A percentile compares a stretch with the other conserved stretches of the same genome.
Evolutionary conservation across 2,888 invertebrate genomes (phyloP).

Genomic region (Didymodactylos carnosus): DNA sequence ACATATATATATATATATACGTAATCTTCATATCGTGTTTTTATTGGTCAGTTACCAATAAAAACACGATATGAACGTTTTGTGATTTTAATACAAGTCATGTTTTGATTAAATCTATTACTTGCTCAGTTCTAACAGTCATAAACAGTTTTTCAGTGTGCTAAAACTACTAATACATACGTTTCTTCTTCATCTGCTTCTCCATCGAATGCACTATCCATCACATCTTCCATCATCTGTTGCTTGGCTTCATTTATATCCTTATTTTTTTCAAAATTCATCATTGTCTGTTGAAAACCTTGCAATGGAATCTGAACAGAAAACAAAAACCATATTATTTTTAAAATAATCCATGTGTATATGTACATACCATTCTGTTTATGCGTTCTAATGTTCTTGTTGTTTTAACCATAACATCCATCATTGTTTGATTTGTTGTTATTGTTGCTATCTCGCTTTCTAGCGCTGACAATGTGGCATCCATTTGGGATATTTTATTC

Average conservation of each 20-base stretch:
- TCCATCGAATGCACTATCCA: constrained; percentile 95
- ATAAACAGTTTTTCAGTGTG: neutral
- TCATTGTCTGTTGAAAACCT: constrained; percentile 83
- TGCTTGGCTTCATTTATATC: constrained; percentile 99
- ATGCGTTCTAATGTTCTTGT: constrained; percentile 93
- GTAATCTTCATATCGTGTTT: too few relatives aligned
- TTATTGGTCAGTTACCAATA: too few relatives aligned
- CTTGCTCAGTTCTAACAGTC: neutral
- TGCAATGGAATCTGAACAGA: constrained; percentile 60
- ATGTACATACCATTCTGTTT: constrained; percentile 50
- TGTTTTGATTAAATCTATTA: too few relatives aligned
- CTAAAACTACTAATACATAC: constrained; percentile 40
- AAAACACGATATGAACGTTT: too few relatives aligned
- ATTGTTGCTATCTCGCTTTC: constrained; percentile 44
- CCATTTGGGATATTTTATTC: constrained; percentile 17
- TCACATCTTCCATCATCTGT: constrained; percentile 98
- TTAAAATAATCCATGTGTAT: too few relatives aligned
- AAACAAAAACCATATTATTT: neutral
- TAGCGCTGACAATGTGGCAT: neutral
- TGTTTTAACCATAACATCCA: constrained; percentile 95
- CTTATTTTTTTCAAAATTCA: constrained; percentile 91
- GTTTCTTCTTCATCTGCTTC: constrained; percentile 94
- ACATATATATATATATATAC: too few relatives aligned
- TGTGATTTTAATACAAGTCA: too few relatives aligned
- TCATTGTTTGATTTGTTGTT: constrained; percentile 95